Base-by-base conservation (phyloP, 2,888 invertebrate genomes). In the Macrophya alboannulata region DNA sequence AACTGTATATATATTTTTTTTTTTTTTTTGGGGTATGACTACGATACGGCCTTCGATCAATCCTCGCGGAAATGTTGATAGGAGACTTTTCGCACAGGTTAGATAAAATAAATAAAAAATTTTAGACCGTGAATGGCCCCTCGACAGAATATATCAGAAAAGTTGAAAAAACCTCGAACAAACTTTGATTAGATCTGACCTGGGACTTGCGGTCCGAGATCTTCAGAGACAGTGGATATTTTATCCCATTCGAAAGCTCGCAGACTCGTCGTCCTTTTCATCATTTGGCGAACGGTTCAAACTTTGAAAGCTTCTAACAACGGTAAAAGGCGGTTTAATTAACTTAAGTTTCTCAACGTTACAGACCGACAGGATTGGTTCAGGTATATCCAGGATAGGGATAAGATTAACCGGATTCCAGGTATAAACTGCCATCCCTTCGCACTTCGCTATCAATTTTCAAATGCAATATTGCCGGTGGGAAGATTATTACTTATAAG, bases 171-270 rank as follows among this genome's bases (percentile, higher is more conserved):
- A 40, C 31, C 71, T 37, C 3, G 40, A 40, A 40, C 17, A 71
- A 71, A 71, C 71, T 71, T 40, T 71, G 37, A 71, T 71, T 40
- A n/a, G 40, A 71, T 71, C 71, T 40, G 37, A 71, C 17, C 40
- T 40, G 71, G 40, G 71, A n/a, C 31, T 31, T 17, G 37, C 40
- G 40, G 37, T 71, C 31, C 8, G 40, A 68, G 40, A 40, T 37
- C 31, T 40, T 17, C 37, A 12, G 17, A 71, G 71, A 71, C 15
- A 71, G 71, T 71, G 71, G 71, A n/a, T n/a, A 15, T 17, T 40
- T 17, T 40, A 40, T 71, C 40, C 40, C 21, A 12, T 62, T 62
- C 10, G 10, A 62, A 62, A 62, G 25, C 1, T 62, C 55, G n/a
- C 6, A 8, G 40, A 74, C 72, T 45, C 12, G 43, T 21, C 62